Evolutionary conservation across 2,888 invertebrate species (phyloP).

Genomic region (Eugnorisma glareosa): DNA sequence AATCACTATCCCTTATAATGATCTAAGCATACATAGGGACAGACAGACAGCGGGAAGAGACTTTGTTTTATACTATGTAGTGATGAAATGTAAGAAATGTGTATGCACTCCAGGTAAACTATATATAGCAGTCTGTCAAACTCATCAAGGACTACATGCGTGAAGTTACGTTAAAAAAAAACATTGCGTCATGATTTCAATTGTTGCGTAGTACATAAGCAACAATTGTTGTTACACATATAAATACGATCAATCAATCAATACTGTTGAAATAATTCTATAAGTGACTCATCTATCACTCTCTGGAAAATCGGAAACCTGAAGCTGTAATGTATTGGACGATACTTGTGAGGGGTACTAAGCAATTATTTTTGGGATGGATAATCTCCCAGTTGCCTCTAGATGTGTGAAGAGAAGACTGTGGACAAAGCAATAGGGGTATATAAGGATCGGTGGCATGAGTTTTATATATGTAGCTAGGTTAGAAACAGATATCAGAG

Average conservation of each 20-base stretch:
- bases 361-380: conserved; percentile 1
- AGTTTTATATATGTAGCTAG: no score
- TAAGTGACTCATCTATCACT: background rate
- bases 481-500: no score
- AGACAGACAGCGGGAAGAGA: no score
- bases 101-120: background rate
- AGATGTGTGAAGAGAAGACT: background rate
- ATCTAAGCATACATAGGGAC: no score
- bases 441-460: no score
- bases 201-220: background rate
- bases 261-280: background rate
- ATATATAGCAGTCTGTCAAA: background rate
- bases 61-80: no score
- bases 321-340: background rate
- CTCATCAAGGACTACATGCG: background rate
- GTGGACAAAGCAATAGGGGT: background rate
- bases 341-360: background rate
- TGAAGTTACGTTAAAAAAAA: background rate
- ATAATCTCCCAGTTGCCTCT: background rate
- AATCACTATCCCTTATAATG: no score
- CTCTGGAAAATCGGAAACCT: background rate
- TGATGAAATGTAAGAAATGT: no score
- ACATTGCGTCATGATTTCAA: conserved; percentile 10
- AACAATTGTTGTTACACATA: background rate
- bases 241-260: background rate